Conservation (phyloP, 2,113 vertebrate genomes). For the Chaenocephalus aceratus region DNA sequence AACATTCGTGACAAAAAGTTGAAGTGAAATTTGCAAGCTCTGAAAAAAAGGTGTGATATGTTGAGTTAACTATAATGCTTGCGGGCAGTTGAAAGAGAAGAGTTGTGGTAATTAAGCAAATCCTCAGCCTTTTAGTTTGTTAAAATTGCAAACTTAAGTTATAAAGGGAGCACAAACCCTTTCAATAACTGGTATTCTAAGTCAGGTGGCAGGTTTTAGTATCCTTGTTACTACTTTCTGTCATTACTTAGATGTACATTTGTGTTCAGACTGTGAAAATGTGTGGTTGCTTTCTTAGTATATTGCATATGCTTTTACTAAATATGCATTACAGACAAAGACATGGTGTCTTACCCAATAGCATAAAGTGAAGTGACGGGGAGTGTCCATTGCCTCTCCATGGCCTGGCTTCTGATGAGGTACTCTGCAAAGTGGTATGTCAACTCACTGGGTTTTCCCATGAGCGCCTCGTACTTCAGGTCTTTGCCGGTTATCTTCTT, state of each 20-base stretch:
- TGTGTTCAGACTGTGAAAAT: not conserved
- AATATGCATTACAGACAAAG: not conserved
- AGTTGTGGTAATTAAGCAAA: not conserved
- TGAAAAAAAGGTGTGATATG: not conserved
- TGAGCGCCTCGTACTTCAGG: constrained; percentile 89
- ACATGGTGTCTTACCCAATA: constrained; percentile 84
- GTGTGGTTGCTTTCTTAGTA: not conserved
- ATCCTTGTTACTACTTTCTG: no score
- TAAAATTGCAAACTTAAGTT: not conserved
- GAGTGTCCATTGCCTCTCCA: constrained; percentile 82
- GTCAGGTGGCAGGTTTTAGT: no score
- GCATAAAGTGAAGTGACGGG: constrained; percentile 90
- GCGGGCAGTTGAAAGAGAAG: not conserved
- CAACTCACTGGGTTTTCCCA: constrained; percentile 92
- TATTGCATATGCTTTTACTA: not conserved
- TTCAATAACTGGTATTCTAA: not conserved
- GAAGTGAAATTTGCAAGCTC: constrained; percentile 44
- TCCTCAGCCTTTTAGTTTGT: not conserved
- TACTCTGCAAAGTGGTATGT: constrained; percentile 93
- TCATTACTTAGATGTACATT: not conserved
- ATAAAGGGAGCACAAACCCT: not conserved
- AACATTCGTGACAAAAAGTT: not conserved
- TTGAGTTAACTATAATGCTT: not conserved
- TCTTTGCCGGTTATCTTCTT: constrained; percentile 94
- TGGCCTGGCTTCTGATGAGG: constrained; percentile 87